Percentiles rank a stretch among this genome's conserved stretches.
Conservation (phyloP, 1,140 invertebrate species). For the Camponotus vicinus region DNA sequence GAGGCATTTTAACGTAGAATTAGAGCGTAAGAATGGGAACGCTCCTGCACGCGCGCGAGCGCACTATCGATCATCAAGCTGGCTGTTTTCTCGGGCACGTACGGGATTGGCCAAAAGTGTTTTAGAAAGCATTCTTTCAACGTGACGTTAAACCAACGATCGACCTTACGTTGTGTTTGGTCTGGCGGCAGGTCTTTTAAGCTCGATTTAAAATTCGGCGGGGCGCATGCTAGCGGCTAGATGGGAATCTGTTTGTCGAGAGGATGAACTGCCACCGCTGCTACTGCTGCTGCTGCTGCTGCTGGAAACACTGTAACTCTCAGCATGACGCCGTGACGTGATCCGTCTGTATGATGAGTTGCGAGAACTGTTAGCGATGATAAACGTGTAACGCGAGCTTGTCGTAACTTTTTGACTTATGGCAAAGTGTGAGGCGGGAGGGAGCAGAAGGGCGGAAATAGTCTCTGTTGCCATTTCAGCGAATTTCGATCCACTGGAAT, state of each 20-base stretch:
- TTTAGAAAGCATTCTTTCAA: slow-evolving; percentile 51
- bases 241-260: slow-evolving; percentile 69
- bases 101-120: slow-evolving; percentile 51
- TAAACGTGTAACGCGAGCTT: slow-evolving; percentile 51
- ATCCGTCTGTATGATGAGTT: slow-evolving; percentile 67
- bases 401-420: slow-evolving; percentile 70
- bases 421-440: slow-evolving; percentile 24
- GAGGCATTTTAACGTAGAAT: slow-evolving; percentile 34
- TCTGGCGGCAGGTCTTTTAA: slow-evolving; percentile 7
- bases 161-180: slow-evolving; percentile 41
- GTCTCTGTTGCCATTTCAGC: slow-evolving; percentile 41
- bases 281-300: slow-evolving; percentile 8
- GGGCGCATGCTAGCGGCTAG: slow-evolving; percentile 6
- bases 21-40: slow-evolving; percentile 45
- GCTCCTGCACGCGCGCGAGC: slow-evolving; percentile 20
- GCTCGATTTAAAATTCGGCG: slow-evolving; percentile 66
- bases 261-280: slow-evolving; percentile 56
- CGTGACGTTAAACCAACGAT: slow-evolving; percentile 41
- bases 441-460: background rate
- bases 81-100: slow-evolving; percentile 39
- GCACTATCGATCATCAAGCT: slow-evolving; percentile 50
- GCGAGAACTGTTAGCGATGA: slow-evolving; percentile 59
- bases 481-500: slow-evolving; percentile 52
- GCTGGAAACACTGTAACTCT: slow-evolving; percentile 43
- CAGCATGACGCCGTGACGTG: slow-evolving; percentile 52